Base-by-base conservation (phyloP, 1,140 invertebrate genomes). In the Stratiolaelaps scimitus region DNA sequence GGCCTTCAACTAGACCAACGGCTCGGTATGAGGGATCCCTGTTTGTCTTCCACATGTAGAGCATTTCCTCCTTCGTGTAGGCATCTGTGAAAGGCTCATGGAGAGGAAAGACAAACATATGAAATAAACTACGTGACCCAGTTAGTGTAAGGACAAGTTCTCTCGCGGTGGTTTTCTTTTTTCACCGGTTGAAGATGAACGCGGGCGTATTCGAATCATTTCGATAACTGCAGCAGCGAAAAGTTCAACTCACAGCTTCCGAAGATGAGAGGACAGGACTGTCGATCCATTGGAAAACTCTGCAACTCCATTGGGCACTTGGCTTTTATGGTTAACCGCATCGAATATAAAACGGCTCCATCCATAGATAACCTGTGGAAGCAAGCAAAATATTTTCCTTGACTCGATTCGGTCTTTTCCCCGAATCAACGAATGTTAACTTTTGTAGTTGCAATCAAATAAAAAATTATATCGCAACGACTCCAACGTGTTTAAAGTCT, bases 321-420 rank as follows among this genome's bases (percentile, higher is more conserved):
- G 26, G 80, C 79, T 67, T 78, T 78, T 2, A 78, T 74, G 7
- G 77, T 78, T 69, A 79, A 66, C 89, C 92, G 85, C 85, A 92
- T 91, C 1, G 92, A 96, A 75, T 94, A 95, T 17, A 94, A 80
- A 69, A 97, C 89, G 69, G 88, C 85, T 0, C 92, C 92, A 71
- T 94, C 85, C 74, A 78, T 71, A 43, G 78, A 73, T 60, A 96
- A 87, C 65, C 92, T 60, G 47, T 23, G 4, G n/a, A n/a, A n/a
- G n/a, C n/a, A n/a, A n/a, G n/a, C n/a, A n/a, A n/a, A n/a, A n/a
- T n/a, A n/a, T n/a, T n/a, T n/a, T n/a, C n/a, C n/a, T n/a, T n/a
- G n/a, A n/a, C n/a, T n/a, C n/a, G n/a, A n/a, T n/a, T n/a, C n/a
- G n/a, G n/a, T n/a, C n/a, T n/a, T n/a, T n/a, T n/a, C n/a, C n/a